Base-by-base conservation (phyloP, 35 echinoderm and acorn worm species). In the Heliocidaris tuberculata region DNA sequence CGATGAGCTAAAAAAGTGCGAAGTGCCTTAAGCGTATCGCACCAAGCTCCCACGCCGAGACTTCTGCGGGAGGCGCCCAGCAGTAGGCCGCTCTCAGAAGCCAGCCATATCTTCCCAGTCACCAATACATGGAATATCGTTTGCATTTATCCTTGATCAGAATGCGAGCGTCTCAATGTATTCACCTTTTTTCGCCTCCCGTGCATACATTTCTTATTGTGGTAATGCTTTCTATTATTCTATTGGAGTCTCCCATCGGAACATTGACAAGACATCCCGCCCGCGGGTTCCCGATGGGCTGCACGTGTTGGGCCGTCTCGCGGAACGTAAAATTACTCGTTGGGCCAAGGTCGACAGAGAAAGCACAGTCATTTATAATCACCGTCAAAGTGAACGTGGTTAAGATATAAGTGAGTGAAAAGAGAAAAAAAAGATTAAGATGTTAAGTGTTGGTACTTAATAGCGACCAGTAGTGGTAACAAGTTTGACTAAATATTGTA, bases 241-340 rank as follows among this genome's bases (percentile, higher is more conserved):
- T 4, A 48, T 89, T 89, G 31, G 87, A 42, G 31, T 89, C 12
- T 89, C 87, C 32, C 19, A 24, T 48, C 87, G 87, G 87, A 89
- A 89, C 87, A 47, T 89, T 89, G 87, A 89, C 29, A 32, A 42
- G 87, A 89, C 87, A 89, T 89, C 87, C 31, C 15, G 87, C 87
- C 87, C 87, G 87, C 87, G 31, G 87, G 87, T 48, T 32, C 87
- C 87, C 87, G 87, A 89, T 89, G 87, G 87, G 16, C 87, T 48
- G 87, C 87, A 89, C 87, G 87, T 89, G 87, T 89, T 89, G 31
- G 31, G 16, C 87, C 87, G 87, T 89, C 87, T 89, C 87, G 87
- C 87, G 2, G 87, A 89, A 89, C 31, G 87, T 89, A 89, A 89
- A 89, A 32, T 88, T 47, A 89, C 87, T 89, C 87, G 87, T 32